Evolutionary conservation across 2,888 invertebrate species (phyloP), one percentile per base, ranked within the genome.

Genomic region (Polyommatus iphigenia): DNA sequence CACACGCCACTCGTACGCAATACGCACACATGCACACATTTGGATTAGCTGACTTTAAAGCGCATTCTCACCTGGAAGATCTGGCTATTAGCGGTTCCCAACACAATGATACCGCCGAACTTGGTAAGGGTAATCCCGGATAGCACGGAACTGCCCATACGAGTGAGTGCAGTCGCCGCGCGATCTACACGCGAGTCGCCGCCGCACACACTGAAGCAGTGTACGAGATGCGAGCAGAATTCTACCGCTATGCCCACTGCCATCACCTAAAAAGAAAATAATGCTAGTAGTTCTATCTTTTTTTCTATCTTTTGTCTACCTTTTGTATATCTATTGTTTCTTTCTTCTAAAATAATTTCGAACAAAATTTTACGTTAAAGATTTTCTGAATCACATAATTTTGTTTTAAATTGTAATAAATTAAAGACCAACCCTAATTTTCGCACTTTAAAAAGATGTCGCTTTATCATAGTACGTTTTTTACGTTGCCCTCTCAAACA

Each of bases 81-180:
- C 95, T 99, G 99, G 79, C 99, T 99, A 91, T 99, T 99, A 32
- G 99, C 99, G 89, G 99, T 99, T 29, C 97, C 99, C 81, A 99
- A 95, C 78, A 99, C 99, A 81, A 99, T 95, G 88, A 99, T 99
- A 76, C 99, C 99, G 71, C 98, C 99, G 89, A 99, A 98, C 94
- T 99, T 99, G 79, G 99, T 99, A 80, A 99, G 95, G 15, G 99
- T 99, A 86, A 99, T 99, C 78, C 99, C 99, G 75, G 98, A 98
- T 82, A 99, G 97, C 82, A 99, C 98, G 10, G 99, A 99, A 84
- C 97, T 97, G 82, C 99, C 99, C 97, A 99, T 99, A 86, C 96
- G 96, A 18, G 97, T 95, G 46, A 99, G 94, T 1, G 99, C 96
- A 85, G 98, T 97, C 0, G 97, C 95, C 0, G 99, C 98, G 83